Evolutionary conservation across 2,113 vertebrate species (phyloP).

Genomic region (Semnornis frantzii): DNA sequence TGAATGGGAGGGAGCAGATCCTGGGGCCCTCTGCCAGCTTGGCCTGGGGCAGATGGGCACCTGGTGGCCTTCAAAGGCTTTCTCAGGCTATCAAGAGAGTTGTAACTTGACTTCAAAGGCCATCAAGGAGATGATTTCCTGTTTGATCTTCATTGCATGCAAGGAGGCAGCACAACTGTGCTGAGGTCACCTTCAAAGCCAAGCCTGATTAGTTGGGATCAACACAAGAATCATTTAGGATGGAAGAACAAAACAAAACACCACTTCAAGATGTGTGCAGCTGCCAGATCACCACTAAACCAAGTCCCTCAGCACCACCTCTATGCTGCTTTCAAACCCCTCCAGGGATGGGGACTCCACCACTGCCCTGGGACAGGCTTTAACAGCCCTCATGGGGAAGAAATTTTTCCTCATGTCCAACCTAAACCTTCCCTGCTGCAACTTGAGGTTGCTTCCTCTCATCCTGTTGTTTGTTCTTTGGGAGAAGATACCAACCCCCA

Average conservation of each 20-base stretch:
- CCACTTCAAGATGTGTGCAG: too few relatives aligned
- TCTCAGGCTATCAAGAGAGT: background rate
- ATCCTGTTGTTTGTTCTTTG: too few relatives aligned
- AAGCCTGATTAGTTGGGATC: background rate
- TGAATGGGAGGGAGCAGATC: background rate
- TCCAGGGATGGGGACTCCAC: too few relatives aligned
- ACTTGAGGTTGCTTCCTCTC: too few relatives aligned
- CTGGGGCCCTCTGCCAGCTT: background rate
- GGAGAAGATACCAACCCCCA: too few relatives aligned
- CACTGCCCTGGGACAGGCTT: background rate
- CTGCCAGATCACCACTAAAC: background rate
- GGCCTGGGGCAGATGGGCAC: background rate
- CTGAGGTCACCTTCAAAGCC: background rate
- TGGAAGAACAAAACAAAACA: background rate
- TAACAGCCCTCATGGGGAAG: too few relatives aligned
- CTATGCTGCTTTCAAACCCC: too few relatives aligned
- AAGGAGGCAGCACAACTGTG: background rate
- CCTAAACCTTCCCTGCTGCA: too few relatives aligned
- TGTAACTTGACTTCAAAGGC: slow-evolving; percentile 21
- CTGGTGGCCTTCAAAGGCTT: slow-evolving; percentile 50
- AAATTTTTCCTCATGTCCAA: too few relatives aligned
- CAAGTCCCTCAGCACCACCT: background rate
- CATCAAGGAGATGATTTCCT: background rate
- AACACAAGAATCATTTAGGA: background rate
- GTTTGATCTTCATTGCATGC: background rate